Evolutionary conservation across 2,888 invertebrate species (phyloP), one percentile per base, ranked within the genome.

Genomic region (Aplocera efformata): DNA sequence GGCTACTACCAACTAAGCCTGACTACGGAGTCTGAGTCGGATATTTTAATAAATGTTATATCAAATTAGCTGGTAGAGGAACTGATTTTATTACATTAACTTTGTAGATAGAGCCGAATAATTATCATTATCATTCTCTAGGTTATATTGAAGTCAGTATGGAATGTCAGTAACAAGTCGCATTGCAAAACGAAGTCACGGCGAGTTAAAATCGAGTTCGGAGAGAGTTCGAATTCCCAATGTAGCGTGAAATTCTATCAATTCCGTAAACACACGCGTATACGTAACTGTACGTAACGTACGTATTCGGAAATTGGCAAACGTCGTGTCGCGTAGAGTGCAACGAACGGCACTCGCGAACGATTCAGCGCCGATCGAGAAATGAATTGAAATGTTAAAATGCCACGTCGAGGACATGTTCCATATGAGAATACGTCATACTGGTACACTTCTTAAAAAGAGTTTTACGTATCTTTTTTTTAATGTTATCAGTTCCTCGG

Each of bases 321-420:
- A 58, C 53, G 52, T 65, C 53, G 47, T 39, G 42, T 45, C 36
- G 37, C 51, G 50, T 50, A 50, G 65, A 60, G 72, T 63, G 70
- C 72, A 70, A 66, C 56, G 70, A 60, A 71, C 72, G 67, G 36
- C 56, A 53, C 54, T 56, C 51, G 54, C 54, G 46, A 50, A 56
- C 60, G 55, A 63, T 69, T 69, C 58, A 55, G 35, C 32, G 11
- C 10, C n/a, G n/a, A 50, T 47, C 42, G 48, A 48, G 50, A 51
- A 47, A 47, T 47, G 49, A 32, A 34, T 10, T 7, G 5, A 23
- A 24, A 37, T 34, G 40, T 26, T 34, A 3, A 23, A 24, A 37
- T 34, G 40, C 26, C 31, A 21, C 35, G 24, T 25, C 22, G 4
- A 8, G n/a, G 7, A 31, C 27, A 34, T 3, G 2, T 17, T 17